phyloP scores from a whole-genome alignment of 2,888 invertebrate genomes.

The Melieria crassipennis region DNA sequence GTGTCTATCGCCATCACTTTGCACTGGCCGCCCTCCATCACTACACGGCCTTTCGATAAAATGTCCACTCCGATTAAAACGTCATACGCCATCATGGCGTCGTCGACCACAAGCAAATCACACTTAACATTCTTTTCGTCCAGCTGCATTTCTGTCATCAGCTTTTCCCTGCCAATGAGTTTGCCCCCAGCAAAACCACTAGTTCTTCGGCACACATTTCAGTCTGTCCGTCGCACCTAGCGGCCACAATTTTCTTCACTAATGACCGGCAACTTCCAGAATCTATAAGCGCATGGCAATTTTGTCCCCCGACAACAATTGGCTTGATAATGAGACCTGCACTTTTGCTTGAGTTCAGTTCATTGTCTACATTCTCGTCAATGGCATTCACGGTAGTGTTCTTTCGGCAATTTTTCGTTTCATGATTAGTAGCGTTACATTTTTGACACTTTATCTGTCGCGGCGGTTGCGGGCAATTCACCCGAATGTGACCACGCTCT shows the following conservation, averaged over 20 bases:
- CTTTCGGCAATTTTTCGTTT: too few species aligned
- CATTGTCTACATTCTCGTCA: neutral
- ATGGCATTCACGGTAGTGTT: neutral
- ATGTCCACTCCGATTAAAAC: slow-evolving; percentile 7
- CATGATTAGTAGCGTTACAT: too few species aligned
- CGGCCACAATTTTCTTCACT: slow-evolving; percentile 3
- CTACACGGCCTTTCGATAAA: slow-evolving; percentile 5
- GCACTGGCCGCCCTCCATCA: slow-evolving; percentile 11
- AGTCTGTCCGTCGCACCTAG: neutral
- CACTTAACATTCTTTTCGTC: too few species aligned
- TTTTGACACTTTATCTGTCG: too few species aligned
- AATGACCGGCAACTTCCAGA: slow-evolving; percentile 2
- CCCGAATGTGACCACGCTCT: neutral
- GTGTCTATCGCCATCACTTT: slow-evolving; percentile 3
- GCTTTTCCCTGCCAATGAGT: too few species aligned
- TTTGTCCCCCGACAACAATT: neutral
- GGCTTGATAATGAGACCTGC: neutral
- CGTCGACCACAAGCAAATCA: slow-evolving; percentile 6
- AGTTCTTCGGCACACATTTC: neutral
- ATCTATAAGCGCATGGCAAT: slow-evolving; percentile 5
- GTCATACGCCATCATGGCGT: slow-evolving; percentile 4
- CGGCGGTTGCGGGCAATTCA: too few species aligned
- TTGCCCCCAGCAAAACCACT: neutral
- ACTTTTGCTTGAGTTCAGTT: neutral
- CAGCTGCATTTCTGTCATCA: too few species aligned